Base-by-base conservation (phyloP, 2,888 invertebrate genomes). In the Xiphydria camelus region DNA sequence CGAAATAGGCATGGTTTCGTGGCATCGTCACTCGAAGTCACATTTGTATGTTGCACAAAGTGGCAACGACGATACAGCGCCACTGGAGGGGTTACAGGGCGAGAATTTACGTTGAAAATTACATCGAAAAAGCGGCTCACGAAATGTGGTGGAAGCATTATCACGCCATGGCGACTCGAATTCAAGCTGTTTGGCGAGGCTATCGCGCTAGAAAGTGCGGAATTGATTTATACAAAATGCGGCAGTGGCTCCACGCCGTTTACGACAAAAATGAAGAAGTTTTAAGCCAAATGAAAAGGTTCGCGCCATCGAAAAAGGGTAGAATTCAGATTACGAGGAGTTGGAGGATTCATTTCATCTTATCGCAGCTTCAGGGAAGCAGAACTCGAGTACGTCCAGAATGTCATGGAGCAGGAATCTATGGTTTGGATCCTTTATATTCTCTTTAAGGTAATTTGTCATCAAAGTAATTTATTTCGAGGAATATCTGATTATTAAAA, bases 141-240 rank as follows among this genome's bases (percentile, higher is more conserved):
- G 48, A 50, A 12, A 59, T 59, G 54, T 59, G 59, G 59, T 31
- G 52, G 35, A 29, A 58, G 46, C 20, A 56, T 51, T 62, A 64
- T 38, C 41, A 61, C 23, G n/a, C 22, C 12, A 58, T 57, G 55
- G 70, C 71, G 2, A 57, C 47, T 4, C 57, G 45, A 29, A 67
- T 71, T 36, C 70, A 71, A 44, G 62, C 64, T 9, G 33, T 49
- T 4, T 71, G 70, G 71, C 59, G 68, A 2, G 69, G 64, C 3
- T 64, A 63, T 36, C 53, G 52, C 47, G 29, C 45, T 9, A 53
- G 67, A 17, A 62, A 55, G 23, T 55, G 42, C 4, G 42, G 38
- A 4, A 43, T 55, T 1, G 48, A 62, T 31, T 26, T 60, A 3
- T 17, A 36, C 9, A 47, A 60, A 29, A 50, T 54, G 34, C 55